Percentiles rank a stretch among this genome's conserved stretches.
phyloP scores from a whole-genome alignment of 2,888 invertebrate genomes.

The Heliconius erato region DNA sequence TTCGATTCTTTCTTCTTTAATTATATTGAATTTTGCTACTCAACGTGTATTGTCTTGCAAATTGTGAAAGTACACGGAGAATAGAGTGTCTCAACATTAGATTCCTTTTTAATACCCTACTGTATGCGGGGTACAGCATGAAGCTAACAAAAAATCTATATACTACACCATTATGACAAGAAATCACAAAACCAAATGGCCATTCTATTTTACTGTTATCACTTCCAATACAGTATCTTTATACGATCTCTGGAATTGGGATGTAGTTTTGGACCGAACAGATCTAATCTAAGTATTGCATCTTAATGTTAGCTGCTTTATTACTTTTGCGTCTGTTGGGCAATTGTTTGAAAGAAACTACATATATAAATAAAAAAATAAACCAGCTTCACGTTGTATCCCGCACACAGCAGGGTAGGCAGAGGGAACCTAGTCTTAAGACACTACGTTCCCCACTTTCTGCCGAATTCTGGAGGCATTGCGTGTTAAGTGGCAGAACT shows the following conservation, averaged over 20 bases:
- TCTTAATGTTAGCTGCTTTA: constrained; percentile 2
- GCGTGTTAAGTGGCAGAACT: too few species aligned
- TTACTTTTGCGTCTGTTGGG: background rate
- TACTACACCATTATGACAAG: background rate
- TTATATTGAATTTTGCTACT: too few species aligned
- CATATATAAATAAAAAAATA: too few species aligned
- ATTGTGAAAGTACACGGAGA: background rate
- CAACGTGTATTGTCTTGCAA: background rate
- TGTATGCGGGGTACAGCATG: background rate
- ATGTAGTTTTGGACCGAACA: background rate
- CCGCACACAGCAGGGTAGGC: too few species aligned
- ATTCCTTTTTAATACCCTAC: background rate
- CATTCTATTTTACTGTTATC: background rate
- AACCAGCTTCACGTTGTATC: too few species aligned
- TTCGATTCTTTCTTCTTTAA: too few species aligned
- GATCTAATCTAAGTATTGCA: constrained; percentile 10
- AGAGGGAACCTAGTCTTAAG: too few species aligned
- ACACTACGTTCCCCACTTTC: too few species aligned
- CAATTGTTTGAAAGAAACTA: background rate
- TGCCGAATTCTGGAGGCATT: too few species aligned
- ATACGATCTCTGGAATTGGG: background rate
- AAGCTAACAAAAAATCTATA: background rate
- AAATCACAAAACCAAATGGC: background rate
- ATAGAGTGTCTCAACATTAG: background rate
- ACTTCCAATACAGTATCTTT: background rate